phyloP scores from a whole-genome alignment of 1,140 invertebrate species.

The Chironomus tepperi region DNA sequence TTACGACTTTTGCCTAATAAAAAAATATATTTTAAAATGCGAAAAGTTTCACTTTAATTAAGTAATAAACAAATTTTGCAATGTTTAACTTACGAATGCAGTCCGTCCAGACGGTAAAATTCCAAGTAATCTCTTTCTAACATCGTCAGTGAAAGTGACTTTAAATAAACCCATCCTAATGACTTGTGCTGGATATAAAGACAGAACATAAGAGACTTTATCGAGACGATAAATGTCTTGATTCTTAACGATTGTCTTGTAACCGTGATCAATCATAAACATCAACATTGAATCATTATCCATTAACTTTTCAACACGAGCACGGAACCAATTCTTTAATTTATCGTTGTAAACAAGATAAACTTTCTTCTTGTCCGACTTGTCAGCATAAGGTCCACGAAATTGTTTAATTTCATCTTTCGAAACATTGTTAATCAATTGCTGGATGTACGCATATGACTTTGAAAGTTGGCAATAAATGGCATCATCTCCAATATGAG shows the following conservation, averaged over 20 bases:
- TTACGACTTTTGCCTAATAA: neutral
- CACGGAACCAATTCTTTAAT: slow-evolving; percentile 35
- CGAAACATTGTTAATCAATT: slow-evolving; percentile 32
- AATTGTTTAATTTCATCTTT: slow-evolving; percentile 31
- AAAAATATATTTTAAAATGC: neutral
- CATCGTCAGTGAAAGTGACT: slow-evolving; percentile 33
- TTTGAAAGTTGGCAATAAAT: slow-evolving; percentile 32
- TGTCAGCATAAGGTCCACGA: slow-evolving; percentile 31
- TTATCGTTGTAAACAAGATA: slow-evolving; percentile 34
- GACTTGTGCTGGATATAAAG: slow-evolving; percentile 34
- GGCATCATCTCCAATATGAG: slow-evolving; percentile 36
- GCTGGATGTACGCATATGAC: slow-evolving; percentile 23
- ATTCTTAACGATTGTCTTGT: slow-evolving; percentile 33
- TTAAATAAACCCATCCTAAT: slow-evolving; percentile 34
- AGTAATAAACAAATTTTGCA: neutral
- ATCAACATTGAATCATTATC: slow-evolving; percentile 34
- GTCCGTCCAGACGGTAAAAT: slow-evolving; percentile 32
- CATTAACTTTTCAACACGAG: slow-evolving; percentile 28
- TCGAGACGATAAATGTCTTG: slow-evolving; percentile 38
- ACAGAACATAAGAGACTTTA: slow-evolving; percentile 35
- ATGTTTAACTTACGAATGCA: slow-evolving; percentile 32
- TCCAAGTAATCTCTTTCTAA: slow-evolving; percentile 32
- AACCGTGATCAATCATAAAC: slow-evolving; percentile 36
- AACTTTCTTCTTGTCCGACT: slow-evolving; percentile 33
- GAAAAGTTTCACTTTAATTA: neutral